Percentiles rank a stretch among this genome's conserved stretches.
These are phyloP conservation scores for Eolophus roseicapilla DNA, from an alignment of 2,113 vertebrate species.

Conservation along the genomic window DNA sequence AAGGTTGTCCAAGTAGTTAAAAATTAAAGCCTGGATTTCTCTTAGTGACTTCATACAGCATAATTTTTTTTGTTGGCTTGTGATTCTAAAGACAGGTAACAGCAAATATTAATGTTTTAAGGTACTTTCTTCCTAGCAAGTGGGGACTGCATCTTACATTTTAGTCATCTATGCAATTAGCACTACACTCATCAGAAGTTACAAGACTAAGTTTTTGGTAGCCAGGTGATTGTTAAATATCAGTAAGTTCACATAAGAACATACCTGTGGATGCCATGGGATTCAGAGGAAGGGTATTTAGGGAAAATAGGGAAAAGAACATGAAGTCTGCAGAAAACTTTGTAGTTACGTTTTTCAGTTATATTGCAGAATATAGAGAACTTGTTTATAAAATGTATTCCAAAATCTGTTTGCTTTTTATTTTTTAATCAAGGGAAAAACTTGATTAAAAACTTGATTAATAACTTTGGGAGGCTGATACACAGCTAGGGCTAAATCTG, in stretches of 20 bases:
- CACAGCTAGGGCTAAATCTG: conserved; percentile 80
- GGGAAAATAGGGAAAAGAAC: background rate
- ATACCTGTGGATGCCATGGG: background rate
- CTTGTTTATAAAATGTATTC: background rate
- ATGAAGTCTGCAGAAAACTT: background rate
- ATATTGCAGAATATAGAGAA: background rate
- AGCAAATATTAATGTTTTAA: background rate
- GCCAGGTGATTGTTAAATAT: background rate
- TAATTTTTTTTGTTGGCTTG: background rate
- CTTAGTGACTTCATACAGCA: background rate
- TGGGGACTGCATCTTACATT: background rate
- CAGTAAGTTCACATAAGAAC: background rate
- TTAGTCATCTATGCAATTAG: background rate
- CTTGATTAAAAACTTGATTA: background rate
- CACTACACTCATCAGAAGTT: background rate
- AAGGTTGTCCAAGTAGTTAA: background rate
- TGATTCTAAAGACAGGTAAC: background rate
- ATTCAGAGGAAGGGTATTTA: background rate
- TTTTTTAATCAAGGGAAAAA: background rate
- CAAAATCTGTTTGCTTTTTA: background rate
- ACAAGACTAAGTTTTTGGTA: background rate
- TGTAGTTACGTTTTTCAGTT: background rate
- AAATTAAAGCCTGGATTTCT: background rate
- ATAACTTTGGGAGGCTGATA: conserved; percentile 86
- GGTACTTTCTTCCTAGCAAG: background rate